These are phyloP conservation scores for Pseudocheirus occidentalis DNA, from an alignment of 2,797 vertebrate genomes.

Conservation along the genomic window DNA sequence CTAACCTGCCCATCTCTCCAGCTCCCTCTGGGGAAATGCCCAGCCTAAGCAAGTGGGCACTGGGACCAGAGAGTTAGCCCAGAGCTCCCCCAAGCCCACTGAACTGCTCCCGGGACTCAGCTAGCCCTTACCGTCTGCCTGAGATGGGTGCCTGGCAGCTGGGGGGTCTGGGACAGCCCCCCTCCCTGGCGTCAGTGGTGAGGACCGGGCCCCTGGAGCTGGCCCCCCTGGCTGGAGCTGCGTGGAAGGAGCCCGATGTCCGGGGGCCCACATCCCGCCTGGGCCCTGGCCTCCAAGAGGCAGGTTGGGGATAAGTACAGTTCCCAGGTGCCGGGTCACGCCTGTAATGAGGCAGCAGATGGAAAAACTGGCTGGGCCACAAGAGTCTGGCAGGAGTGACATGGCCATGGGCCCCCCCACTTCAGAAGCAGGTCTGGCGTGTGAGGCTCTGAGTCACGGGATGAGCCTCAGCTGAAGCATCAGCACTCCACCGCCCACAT, in stretches of 20 bases:
- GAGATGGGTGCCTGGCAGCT: not conserved
- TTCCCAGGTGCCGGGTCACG: slow-evolving; percentile 43
- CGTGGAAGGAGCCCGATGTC: not conserved
- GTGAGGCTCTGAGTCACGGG: slow-evolving; percentile 57
- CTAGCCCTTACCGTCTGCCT: not conserved
- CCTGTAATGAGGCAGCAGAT: slow-evolving; percentile 79
- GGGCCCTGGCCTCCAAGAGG: not conserved
- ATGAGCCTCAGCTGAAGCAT: not conserved
- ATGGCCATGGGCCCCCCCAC: slow-evolving; percentile 70
- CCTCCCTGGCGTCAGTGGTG: not conserved
- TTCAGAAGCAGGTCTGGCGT: slow-evolving; percentile 63
- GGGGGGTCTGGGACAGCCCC: accelerated
- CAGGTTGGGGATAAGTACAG: slow-evolving; percentile 2
- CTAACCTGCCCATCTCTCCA: not conserved
- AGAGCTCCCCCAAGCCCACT: not conserved
- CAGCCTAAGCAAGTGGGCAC: not conserved
- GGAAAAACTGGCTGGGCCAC: slow-evolving; percentile 85
- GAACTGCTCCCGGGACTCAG: not conserved
- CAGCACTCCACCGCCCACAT: not conserved
- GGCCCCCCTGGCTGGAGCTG: not conserved
- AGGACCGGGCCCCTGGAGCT: slow-evolving; percentile 45
- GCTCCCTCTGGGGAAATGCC: not conserved
- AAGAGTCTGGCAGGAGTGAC: slow-evolving; percentile 69
- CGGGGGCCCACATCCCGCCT: slow-evolving; percentile 54
- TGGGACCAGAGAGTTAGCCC: not conserved